Evolutionary conservation across 2,113 vertebrate species (phyloP).

Genomic region (Pseudonaja textilis): DNA sequence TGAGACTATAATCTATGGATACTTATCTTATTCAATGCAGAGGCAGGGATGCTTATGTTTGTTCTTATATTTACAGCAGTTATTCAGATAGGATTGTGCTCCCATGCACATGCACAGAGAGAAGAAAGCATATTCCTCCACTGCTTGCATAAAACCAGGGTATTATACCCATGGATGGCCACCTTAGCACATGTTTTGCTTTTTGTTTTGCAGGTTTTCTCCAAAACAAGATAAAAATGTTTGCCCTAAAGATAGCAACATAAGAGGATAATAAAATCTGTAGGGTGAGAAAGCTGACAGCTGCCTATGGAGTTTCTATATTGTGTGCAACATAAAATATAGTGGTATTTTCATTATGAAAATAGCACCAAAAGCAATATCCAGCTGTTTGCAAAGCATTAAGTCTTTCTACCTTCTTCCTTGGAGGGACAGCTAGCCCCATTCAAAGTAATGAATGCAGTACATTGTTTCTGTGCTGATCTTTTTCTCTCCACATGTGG

Average conservation of each 20-base stretch:
- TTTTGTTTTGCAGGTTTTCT: constrained; percentile 9
- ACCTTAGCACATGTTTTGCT: not conserved
- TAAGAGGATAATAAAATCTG: constrained; percentile 4
- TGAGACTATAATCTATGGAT: not conserved
- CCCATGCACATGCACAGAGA: not conserved
- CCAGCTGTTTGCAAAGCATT: constrained; percentile 20
- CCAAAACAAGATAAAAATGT: not conserved
- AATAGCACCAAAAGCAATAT: constrained; percentile 13
- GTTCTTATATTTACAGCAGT: not conserved
- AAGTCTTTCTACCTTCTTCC: not conserved
- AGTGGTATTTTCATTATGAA: constrained; percentile 49
- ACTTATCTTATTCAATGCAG: not conserved
- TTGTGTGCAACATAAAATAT: constrained; percentile 28
- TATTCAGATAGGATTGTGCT: not conserved
- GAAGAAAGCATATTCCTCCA: not conserved
- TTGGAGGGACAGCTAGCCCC: not conserved
- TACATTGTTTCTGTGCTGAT: not conserved
- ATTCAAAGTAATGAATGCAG: not conserved
- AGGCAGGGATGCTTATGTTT: not conserved
- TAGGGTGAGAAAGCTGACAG: constrained; percentile 23
- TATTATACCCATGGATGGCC: not conserved
- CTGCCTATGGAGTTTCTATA: constrained; percentile 17
- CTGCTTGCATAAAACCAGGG: not conserved
- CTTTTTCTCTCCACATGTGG: not conserved
- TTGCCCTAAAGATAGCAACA: not conserved